Evolutionary conservation across 2,888 invertebrate genomes (phyloP).

Genomic region (Amiota communis): DNA sequence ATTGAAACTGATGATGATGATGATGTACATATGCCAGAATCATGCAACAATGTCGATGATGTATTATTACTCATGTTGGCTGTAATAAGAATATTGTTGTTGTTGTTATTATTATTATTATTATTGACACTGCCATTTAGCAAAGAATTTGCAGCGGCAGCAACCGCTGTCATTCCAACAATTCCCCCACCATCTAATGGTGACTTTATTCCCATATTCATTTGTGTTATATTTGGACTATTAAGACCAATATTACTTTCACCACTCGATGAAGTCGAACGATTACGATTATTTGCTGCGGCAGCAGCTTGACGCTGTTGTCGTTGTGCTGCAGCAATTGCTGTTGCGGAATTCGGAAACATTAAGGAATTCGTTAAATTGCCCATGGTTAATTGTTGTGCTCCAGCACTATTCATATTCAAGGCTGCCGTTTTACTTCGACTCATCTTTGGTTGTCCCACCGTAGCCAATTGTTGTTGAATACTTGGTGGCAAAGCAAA

Average conservation of each 20-base stretch:
- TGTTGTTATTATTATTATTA: slow-evolving; percentile 35
- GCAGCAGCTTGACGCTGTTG: slow-evolving; percentile 42
- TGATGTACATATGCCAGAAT: slow-evolving; percentile 72
- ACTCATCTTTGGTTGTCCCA: slow-evolving; percentile 57
- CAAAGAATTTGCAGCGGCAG: slow-evolving; percentile 8
- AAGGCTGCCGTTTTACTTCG: slow-evolving; percentile 54
- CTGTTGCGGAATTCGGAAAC: slow-evolving; percentile 32
- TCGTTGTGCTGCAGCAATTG: slow-evolving; percentile 32
- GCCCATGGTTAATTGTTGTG: slow-evolving; percentile 62
- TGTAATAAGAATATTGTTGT: slow-evolving; percentile 48
- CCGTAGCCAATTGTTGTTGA: slow-evolving; percentile 57
- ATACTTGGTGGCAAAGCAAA: slow-evolving; percentile 66
- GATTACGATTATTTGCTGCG: slow-evolving; percentile 63
- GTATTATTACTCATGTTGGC: slow-evolving; percentile 65
- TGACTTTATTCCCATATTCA: slow-evolving; percentile 55
- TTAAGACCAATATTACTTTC: slow-evolving; percentile 71
- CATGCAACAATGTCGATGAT: slow-evolving; percentile 65
- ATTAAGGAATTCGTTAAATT: slow-evolving; percentile 18
- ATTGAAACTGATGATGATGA: slow-evolving; percentile 72
- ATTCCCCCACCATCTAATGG: slow-evolving; percentile 37
- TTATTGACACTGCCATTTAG: slow-evolving; percentile 19
- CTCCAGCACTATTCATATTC: slow-evolving; percentile 53
- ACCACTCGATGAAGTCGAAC: slow-evolving; percentile 73
- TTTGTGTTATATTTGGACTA: slow-evolving; percentile 65
- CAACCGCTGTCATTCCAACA: slow-evolving; percentile 2